Base-by-base conservation (phyloP, 2,113 vertebrate genomes). In the Menura novaehollandiae region DNA sequence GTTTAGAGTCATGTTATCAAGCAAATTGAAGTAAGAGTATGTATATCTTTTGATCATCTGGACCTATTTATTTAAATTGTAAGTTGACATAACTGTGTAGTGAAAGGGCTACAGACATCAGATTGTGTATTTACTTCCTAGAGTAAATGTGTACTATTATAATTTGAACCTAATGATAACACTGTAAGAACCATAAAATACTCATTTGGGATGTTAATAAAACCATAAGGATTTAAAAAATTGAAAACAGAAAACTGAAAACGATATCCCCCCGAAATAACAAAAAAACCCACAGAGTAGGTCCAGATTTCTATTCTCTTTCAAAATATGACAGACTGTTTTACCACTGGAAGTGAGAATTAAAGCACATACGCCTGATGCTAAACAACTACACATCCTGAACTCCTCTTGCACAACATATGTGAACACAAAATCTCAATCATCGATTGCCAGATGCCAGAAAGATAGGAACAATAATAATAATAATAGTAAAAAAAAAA, bases 331-430 rank as follows among this genome's bases (percentile, higher is more conserved):
- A 97, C 97, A 98, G 97, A 97, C 94, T 97, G 97, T 96, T 98
- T 97, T 97, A 96, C 97, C 94, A 94, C 95, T 98, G 97, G 96
- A 98, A 97, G 97, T 97, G 96, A 97, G 97, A 98, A 98, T 93
- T 95, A 95, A 98, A 97, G 95, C 89, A 66, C 96, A 97, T 73
- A 93, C 23, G 96, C 94, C 96, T 97, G 97, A 97, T 97, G 94
- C 95, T 97, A 96, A 98, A 96, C 85, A 96, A 96, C 94, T 96
- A 90, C 95, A 97, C 94, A 97, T 97, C 97, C 96, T 94, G 93
- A 97, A 90, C 97, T 89, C 75, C 94, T 96, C 97, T 96, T 94
- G 94, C 96, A 95, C 96, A 97, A 97, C 96, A 97, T 97, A 97
- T 97, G 98, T 96, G 97, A 97, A 93, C 94, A 96, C 89, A 97